These are phyloP conservation scores for Menura novaehollandiae DNA, from an alignment of 2,113 vertebrate genomes.

Conservation along the genomic window DNA sequence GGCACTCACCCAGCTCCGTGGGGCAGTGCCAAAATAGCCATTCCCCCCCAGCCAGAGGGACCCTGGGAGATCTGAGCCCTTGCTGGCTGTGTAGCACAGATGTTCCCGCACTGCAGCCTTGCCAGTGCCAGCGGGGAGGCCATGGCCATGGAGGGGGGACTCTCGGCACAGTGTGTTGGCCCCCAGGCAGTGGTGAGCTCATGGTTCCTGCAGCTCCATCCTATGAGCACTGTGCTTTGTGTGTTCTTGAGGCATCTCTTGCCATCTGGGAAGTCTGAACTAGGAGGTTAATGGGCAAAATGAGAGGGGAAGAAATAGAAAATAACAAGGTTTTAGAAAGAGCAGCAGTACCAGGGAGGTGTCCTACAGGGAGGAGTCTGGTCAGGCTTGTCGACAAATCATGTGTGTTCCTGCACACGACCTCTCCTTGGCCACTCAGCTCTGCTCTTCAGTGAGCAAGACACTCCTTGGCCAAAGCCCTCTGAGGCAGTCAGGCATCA, in stretches of 20 bases:
- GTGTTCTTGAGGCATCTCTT: background rate
- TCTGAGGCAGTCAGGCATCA: background rate
- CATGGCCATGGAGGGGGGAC: background rate
- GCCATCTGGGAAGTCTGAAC: background rate
- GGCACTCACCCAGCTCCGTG: background rate
- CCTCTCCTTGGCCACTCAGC: background rate
- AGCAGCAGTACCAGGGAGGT: background rate
- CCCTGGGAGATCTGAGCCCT: accelerated
- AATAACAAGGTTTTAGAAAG: background rate
- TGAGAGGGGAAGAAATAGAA: background rate
- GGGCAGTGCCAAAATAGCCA: accelerated
- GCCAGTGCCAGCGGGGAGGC: background rate
- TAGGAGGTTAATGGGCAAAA: background rate
- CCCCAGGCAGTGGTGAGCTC: background rate
- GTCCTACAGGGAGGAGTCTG: background rate
- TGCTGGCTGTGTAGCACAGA: background rate
- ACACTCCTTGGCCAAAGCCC: background rate
- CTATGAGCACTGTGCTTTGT: accelerated
- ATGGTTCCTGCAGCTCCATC: background rate
- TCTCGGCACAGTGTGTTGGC: background rate
- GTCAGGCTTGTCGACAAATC: background rate
- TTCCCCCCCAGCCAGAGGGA: background rate
- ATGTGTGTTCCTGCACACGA: background rate
- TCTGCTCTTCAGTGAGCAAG: background rate
- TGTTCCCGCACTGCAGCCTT: background rate